Percentiles rank a stretch among this genome's conserved stretches.
These are phyloP conservation scores for Nanger granti DNA, from an alignment of 2,113 vertebrate species.

Conservation along the genomic window DNA sequence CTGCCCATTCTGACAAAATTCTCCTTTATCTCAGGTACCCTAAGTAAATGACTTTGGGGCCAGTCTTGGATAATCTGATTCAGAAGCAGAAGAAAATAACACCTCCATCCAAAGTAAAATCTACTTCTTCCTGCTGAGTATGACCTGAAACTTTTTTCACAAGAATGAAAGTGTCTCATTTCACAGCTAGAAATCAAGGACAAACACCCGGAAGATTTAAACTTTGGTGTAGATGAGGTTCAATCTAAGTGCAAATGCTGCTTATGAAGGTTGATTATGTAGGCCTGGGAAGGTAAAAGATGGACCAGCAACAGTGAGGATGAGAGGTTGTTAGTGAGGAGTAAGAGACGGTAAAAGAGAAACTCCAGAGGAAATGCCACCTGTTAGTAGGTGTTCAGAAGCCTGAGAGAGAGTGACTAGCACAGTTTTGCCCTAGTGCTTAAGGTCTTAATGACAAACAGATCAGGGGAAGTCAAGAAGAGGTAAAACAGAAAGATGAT, in stretches of 20 bases:
- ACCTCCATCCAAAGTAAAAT: neutral
- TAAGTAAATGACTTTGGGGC: neutral
- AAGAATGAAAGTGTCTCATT: slow-evolving; percentile 19
- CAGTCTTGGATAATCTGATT: neutral
- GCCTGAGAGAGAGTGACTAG: neutral
- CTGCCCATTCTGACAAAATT: neutral
- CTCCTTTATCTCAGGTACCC: neutral
- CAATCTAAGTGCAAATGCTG: slow-evolving; percentile 9
- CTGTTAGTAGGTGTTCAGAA: neutral
- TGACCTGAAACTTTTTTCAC: slow-evolving; percentile 19
- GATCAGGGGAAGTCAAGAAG: neutral
- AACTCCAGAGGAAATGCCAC: neutral
- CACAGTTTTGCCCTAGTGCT: neutral
- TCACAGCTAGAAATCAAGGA: slow-evolving; percentile 41
- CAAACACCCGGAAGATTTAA: slow-evolving; percentile 22
- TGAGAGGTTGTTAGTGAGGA: neutral
- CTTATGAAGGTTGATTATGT: neutral
- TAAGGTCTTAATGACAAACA: neutral
- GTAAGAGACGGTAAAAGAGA: neutral
- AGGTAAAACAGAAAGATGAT: neutral
- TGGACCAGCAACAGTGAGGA: neutral
- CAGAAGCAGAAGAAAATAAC: slow-evolving; percentile 4
- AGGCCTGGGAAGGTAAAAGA: neutral
- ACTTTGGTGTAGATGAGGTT: neutral
- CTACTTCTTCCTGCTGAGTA: neutral